Base-by-base conservation (phyloP, 2,797 vertebrate genomes). In the Morelia viridis region DNA sequence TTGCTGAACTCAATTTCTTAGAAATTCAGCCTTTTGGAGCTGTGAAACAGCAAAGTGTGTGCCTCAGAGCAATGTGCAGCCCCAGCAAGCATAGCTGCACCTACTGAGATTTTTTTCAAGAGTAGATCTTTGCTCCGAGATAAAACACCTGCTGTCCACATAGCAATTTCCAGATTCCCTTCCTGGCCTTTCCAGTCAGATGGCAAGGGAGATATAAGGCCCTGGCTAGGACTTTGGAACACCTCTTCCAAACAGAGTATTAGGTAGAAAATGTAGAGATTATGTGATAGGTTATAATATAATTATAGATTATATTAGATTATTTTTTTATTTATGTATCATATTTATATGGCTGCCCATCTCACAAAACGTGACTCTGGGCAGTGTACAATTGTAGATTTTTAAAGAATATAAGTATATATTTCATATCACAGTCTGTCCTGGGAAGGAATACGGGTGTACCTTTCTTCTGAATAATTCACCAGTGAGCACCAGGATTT, bases 1-100 rank as follows among this genome's bases (percentile, higher is more conserved):
- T 64, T n/a, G 7, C 83, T 64, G 41, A 88, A n/a, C 62, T n/a
- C 5, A 85, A 85, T 7, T 3, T 31, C 56, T 28, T 28, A 85
- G n/a, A 89, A 89, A 90, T 50, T 90, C 3, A 90, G 56, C 13
- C 2, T 71, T 3, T 62, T 31, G 93, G 93, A 89, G 53, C 3
- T 41, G 11, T 83, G 57, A n/a, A 90, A 80, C 76, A 80, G 64
- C 50, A 80, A 24, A 1, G 56, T 46, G 5, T 85, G 93, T 26
- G 24, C 17, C 53, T 31, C 88, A 76, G 19, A 13, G 19, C 57
- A 41, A 76, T 26, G 56, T 15, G 12, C 31, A 17, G 1, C 24
- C 3, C 12, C 12, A 80, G 5, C 13, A 46, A 31, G 50, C 6
- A 6, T 28, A 50, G 62, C 31, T 58, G 10, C 53, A 26, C 9